Percentiles rank a stretch among this genome's conserved stretches.
Evolutionary conservation across 2,797 vertebrate species (phyloP).

Genomic region (Myotis daubentonii): DNA sequence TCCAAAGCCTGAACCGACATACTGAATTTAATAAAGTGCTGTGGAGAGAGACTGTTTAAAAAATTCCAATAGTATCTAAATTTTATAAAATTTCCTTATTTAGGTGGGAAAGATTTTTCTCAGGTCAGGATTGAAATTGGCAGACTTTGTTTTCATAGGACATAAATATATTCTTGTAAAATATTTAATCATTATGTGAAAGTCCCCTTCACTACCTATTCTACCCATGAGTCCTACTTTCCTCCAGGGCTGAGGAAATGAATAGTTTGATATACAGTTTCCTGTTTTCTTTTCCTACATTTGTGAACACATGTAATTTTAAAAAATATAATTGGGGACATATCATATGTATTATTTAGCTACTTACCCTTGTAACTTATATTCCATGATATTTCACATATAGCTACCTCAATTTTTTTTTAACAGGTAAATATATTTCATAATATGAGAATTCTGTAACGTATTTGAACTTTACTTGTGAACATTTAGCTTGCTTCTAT

Average conservation of each 20-base stretch:
- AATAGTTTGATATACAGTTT: neutral
- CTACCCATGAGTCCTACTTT: neutral
- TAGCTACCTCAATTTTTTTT: neutral
- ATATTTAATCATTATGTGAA: neutral
- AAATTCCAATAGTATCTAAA: neutral
- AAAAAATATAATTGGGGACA: neutral
- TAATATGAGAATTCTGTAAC: neutral
- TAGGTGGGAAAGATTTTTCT: neutral
- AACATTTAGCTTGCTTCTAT: conserved; percentile 3
- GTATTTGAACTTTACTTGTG: neutral
- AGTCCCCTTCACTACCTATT: neutral
- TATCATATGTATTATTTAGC: neutral
- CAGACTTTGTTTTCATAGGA: neutral
- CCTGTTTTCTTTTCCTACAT: neutral
- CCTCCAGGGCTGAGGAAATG: neutral
- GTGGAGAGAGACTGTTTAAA: neutral
- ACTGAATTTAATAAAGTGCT: neutral
- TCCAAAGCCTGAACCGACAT: neutral
- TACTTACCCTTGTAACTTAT: neutral
- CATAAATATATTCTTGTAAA: neutral
- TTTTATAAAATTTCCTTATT: neutral
- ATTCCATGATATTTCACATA: neutral
- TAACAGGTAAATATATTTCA: neutral
- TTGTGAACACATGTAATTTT: neutral
- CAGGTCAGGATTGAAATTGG: neutral